Evolutionary conservation across 2,888 invertebrate species (phyloP).

Genomic region (Sinopyrophorus schimmeli): DNA sequence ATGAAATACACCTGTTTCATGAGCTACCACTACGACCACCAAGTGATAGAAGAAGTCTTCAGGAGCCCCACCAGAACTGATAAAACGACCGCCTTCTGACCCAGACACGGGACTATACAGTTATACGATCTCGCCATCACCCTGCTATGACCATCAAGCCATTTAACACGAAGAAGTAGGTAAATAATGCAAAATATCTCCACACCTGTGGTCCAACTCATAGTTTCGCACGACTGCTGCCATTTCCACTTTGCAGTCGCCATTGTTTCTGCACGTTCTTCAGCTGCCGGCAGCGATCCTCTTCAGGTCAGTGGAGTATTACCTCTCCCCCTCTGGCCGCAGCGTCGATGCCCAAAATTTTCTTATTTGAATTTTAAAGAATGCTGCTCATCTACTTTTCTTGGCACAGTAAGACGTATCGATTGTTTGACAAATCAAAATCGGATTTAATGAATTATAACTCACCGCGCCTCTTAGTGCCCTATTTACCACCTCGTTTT

Average conservation of each 20-base stretch:
- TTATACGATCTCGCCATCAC: slow-evolving; percentile 56
- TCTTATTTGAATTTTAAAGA: slow-evolving; percentile 38
- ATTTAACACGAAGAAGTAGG: slow-evolving; percentile 44
- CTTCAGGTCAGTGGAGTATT: slow-evolving; percentile 39
- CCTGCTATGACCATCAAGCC: slow-evolving; percentile 37
- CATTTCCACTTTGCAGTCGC: slow-evolving; percentile 33
- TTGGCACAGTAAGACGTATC: slow-evolving; percentile 30
- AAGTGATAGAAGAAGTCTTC: slow-evolving; percentile 39
- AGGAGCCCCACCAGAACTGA: slow-evolving; percentile 43
- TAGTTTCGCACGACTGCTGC: slow-evolving; percentile 32
- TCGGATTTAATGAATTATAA: slow-evolving; percentile 28
- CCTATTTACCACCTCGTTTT: slow-evolving; percentile 12
- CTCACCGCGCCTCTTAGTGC: slow-evolving; percentile 21
- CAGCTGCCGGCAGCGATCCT: slow-evolving; percentile 31
- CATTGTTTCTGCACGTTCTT: slow-evolving; percentile 33
- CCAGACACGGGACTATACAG: slow-evolving; percentile 61
- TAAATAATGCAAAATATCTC: slow-evolving; percentile 47
- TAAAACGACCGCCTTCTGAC: slow-evolving; percentile 59
- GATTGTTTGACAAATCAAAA: slow-evolving; percentile 33
- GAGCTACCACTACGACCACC: slow-evolving; percentile 41
- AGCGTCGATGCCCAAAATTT: slow-evolving; percentile 33
- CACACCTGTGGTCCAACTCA: slow-evolving; percentile 41
- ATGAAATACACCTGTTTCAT: slow-evolving; percentile 59
- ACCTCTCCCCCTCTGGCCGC: slow-evolving; percentile 25
- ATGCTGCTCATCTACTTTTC: slow-evolving; percentile 38